Base-by-base conservation (phyloP, 1,140 invertebrate species). In the Liolophura sinensis region DNA sequence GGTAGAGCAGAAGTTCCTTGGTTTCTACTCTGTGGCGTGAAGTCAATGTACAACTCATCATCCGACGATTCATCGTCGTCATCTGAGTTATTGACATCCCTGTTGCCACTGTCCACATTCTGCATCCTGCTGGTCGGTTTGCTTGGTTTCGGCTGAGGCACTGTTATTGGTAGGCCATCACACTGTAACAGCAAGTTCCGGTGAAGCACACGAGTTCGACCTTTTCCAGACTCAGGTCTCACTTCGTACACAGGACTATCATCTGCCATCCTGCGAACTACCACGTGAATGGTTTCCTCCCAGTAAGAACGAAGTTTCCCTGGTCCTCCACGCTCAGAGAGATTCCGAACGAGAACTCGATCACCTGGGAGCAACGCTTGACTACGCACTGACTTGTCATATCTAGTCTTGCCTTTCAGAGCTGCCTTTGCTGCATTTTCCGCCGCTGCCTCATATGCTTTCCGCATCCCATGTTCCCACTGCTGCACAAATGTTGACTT, bases 301-400 rank as follows among this genome's bases (percentile, higher is more conserved):
- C 70, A 71, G 46, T 57, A 62, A 12, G 58, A 61, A 14, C 62
- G 16, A 15, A 71, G 25, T 20, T 68, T 71, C 1, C 70, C 66
- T 40, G 65, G 64, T n/a, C 67, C 71, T 31, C 71, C 71, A 18
- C 62, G 51, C 25, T 65, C 55, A 31, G 31, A 9, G 9, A 69
- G 47, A 57, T 72, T 72, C 48, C 56, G 11, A 1, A 71, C 59
- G 14, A 51, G n/a, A 14, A 51, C 49, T n/a, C 49, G 14, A n/a
- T 51, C 49, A 51, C n/a, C 49, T n/a, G 14, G 14, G 14, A 15
- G 14, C n/a, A 51, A n/a, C 14, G n/a, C 49, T 51, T 15, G 14
- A 51, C 60, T 52, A 14, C 52, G 12, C 20, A 51, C n/a, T 51
- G 49, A 51, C 18, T 49, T 49, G 24, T 62, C 60, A 51, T 62